Evolutionary conservation across 2,113 vertebrate genomes (phyloP).

Genomic region (Hemicordylus capensis): DNA sequence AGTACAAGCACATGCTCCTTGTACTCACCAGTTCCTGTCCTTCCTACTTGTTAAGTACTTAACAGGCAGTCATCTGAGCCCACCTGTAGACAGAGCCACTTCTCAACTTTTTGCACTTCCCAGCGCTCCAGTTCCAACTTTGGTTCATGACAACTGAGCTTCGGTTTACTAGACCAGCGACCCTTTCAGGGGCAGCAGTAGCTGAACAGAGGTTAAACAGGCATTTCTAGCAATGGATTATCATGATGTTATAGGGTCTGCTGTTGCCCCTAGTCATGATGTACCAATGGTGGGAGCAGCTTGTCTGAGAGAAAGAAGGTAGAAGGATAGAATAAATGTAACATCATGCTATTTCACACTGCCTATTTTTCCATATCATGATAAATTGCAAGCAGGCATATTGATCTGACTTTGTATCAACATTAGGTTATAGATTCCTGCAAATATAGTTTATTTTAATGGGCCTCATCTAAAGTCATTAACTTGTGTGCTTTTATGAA

Average conservation of each 20-base stretch:
- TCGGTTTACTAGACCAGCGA: no score
- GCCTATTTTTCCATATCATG: neutral
- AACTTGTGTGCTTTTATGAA: neutral
- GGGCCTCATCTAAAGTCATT: neutral
- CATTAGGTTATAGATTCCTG: neutral
- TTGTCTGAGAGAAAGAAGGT: neutral
- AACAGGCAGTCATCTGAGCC: no score
- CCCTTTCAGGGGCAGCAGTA: no score
- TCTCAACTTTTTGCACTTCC: no score
- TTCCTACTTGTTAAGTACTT: no score
- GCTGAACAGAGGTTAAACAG: no score
- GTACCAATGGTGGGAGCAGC: neutral
- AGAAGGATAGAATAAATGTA: neutral
- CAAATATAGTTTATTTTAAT: neutral
- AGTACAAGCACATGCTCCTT: no score
- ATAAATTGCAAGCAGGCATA: neutral
- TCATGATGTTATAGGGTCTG: neutral
- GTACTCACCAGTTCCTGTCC: no score
- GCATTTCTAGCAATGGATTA: no score
- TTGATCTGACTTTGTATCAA: neutral
- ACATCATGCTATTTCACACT: neutral
- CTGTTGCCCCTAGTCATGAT: neutral
- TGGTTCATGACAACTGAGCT: no score
- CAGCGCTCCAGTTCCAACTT: no score
- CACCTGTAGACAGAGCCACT: no score